These are phyloP conservation scores for Syrista parreyssii DNA, from an alignment of 2,888 invertebrate species.

Conservation along the genomic window DNA sequence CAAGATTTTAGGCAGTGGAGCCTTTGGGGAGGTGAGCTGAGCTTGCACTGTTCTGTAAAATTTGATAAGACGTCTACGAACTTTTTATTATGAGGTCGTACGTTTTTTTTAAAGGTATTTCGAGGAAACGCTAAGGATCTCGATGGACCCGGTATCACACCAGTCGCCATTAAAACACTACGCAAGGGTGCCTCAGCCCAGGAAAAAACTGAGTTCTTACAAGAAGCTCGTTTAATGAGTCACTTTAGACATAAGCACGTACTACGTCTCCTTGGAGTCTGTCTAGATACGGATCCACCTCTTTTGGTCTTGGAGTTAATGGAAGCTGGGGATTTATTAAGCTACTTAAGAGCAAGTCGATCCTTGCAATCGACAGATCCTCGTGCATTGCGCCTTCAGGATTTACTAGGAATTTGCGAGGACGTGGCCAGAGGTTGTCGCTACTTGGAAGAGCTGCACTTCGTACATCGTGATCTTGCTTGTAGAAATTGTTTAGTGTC, in stretches of 20 bases:
- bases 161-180: slow-evolving; percentile 95
- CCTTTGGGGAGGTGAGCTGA: slow-evolving; percentile 86
- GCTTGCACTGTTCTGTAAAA: not conserved
- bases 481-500: slow-evolving; percentile 96
- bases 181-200: slow-evolving; percentile 91
- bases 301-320: slow-evolving; percentile 97
- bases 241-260: slow-evolving; percentile 98
- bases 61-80: not conserved
- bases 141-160: slow-evolving; percentile 71
- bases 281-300: slow-evolving; percentile 92
- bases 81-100: not conserved
- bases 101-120: slow-evolving; percentile 71
- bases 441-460: slow-evolving; percentile 96
- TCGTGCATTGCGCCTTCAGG: slow-evolving; percentile 80
- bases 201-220: slow-evolving; percentile 92
- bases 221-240: slow-evolving; percentile 97
- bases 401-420: slow-evolving; percentile 91
- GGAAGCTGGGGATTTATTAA: slow-evolving; percentile 96
- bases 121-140: slow-evolving; percentile 87
- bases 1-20: slow-evolving; percentile 93
- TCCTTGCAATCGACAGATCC: slow-evolving; percentile 73
- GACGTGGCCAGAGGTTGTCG: slow-evolving; percentile 96
- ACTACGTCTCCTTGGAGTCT: slow-evolving; percentile 91
- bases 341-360: slow-evolving; percentile 86
- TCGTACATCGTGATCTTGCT: slow-evolving; percentile 96